Conservation (phyloP, 2,113 vertebrate species). For the Gallinago undulata region DNA sequence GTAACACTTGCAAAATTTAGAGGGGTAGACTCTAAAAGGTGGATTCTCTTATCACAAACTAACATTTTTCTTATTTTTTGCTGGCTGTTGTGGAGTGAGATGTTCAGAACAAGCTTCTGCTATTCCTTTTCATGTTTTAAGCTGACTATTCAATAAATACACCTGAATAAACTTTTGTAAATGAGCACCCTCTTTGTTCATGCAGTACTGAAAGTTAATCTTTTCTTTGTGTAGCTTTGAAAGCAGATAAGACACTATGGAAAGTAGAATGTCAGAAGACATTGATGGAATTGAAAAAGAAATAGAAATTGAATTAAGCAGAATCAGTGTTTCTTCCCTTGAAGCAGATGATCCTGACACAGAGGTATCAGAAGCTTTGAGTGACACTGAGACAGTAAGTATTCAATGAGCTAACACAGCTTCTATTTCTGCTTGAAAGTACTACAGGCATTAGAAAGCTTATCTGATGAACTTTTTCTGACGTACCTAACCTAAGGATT, state of each 20-base stretch:
- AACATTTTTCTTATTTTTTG: background rate
- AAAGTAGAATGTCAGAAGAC: slow-evolving; percentile 22
- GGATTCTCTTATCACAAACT: background rate
- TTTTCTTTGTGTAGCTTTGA: background rate
- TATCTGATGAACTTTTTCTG: background rate
- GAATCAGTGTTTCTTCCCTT: slow-evolving; percentile 62
- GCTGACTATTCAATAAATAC: background rate
- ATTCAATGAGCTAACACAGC: background rate
- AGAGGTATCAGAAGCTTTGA: slow-evolving; percentile 47
- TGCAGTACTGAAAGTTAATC: background rate
- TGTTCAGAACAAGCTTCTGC: background rate
- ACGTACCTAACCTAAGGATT: background rate
- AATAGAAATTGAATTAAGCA: slow-evolving; percentile 73
- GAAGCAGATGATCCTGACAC: slow-evolving; percentile 64
- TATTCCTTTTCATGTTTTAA: background rate
- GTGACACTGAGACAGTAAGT: slow-evolving; percentile 68
- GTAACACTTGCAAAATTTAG: background rate
- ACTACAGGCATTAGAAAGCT: background rate
- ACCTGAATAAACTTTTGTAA: background rate
- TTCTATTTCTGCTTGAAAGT: background rate
- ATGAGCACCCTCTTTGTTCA: background rate
- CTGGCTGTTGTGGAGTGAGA: background rate
- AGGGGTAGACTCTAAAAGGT: fast-evolving
- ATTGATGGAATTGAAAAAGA: slow-evolving; percentile 56
- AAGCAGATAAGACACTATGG: background rate